These are phyloP conservation scores for Telmatherina bonti DNA, from an alignment of 2,797 vertebrate genomes.

Conservation along the genomic window DNA sequence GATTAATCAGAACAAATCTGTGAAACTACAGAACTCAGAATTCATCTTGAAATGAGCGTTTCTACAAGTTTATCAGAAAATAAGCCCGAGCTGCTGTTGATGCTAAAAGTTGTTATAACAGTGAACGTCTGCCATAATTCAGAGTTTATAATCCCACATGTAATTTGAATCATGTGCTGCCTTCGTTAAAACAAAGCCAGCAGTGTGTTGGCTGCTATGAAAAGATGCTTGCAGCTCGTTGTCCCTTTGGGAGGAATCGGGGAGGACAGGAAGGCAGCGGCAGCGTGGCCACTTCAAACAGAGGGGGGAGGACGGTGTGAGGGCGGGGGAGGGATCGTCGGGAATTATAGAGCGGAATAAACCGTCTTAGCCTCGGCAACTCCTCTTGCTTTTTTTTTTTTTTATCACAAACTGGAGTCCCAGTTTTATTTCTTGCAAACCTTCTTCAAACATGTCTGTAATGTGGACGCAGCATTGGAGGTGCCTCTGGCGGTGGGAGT, in stretches of 20 bases:
- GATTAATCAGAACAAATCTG: neutral
- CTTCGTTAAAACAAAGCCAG: neutral
- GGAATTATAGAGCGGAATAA: conserved; percentile 23
- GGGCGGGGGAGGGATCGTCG: conserved; percentile 12
- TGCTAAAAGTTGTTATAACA: neutral
- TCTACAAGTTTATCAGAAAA: neutral
- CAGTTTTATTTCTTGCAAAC: conserved; percentile 2
- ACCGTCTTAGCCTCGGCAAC: conserved; percentile 9
- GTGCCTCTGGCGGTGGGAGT: neutral
- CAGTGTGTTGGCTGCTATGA: neutral
- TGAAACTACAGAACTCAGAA: neutral
- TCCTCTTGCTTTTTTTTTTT: conserved; percentile 1
- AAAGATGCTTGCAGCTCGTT: conserved; percentile 10
- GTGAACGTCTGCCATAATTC: neutral
- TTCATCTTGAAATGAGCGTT: neutral
- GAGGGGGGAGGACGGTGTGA: conserved; percentile 8
- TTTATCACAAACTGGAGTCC: neutral
- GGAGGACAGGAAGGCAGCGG: conserved; percentile 31
- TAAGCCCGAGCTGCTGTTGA: neutral
- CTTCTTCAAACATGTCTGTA: neutral
- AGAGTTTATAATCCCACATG: neutral
- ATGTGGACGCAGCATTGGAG: neutral
- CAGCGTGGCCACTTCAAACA: conserved; percentile 12
- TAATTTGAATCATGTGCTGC: neutral
- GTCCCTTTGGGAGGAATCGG: conserved; percentile 20